Percentiles rank a stretch among this genome's conserved stretches.
These are phyloP conservation scores for Acanthosepion lycidas DNA, from an alignment of 2,888 invertebrate species.

Conservation along the genomic window DNA sequence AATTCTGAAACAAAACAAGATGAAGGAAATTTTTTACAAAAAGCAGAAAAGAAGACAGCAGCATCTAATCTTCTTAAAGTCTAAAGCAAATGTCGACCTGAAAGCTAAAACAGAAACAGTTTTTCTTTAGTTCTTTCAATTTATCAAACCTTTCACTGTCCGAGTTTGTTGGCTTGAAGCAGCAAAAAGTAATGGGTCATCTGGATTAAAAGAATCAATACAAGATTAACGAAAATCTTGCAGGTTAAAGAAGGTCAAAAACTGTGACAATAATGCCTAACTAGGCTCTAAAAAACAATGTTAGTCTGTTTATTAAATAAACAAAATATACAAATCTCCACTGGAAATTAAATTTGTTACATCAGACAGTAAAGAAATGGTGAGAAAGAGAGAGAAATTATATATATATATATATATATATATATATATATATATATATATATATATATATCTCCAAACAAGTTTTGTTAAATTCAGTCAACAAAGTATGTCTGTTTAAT, in stretches of 20 bases:
- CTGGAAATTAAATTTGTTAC: too few species aligned
- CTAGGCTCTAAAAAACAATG: not conserved
- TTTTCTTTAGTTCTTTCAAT: not conserved
- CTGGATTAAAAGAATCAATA: not conserved
- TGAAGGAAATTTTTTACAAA: not conserved
- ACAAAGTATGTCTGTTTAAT: too few species aligned
- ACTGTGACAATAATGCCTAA: not conserved
- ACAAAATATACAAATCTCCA: too few species aligned
- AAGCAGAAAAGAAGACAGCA: not conserved
- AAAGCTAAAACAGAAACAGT: not conserved
- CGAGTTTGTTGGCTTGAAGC: conserved; percentile 6
- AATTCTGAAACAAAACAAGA: too few species aligned
- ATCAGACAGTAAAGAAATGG: too few species aligned
- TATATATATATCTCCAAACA: too few species aligned
- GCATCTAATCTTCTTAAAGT: not conserved
- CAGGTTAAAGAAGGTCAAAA: not conserved
- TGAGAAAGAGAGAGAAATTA: too few species aligned
- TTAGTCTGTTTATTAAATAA: not conserved
- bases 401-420: too few species aligned
- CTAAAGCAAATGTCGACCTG: not conserved
- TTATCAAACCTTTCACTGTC: conserved; percentile 23
- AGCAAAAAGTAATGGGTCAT: not conserved
- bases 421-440: too few species aligned
- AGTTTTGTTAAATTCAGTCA: too few species aligned
- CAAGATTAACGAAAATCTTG: not conserved